Percentiles rank a stretch among this genome's conserved stretches.
Evolutionary conservation across 2,113 vertebrate genomes (phyloP).

Genomic region (rabbit (Oryctolagus cuniculus)): DNA sequence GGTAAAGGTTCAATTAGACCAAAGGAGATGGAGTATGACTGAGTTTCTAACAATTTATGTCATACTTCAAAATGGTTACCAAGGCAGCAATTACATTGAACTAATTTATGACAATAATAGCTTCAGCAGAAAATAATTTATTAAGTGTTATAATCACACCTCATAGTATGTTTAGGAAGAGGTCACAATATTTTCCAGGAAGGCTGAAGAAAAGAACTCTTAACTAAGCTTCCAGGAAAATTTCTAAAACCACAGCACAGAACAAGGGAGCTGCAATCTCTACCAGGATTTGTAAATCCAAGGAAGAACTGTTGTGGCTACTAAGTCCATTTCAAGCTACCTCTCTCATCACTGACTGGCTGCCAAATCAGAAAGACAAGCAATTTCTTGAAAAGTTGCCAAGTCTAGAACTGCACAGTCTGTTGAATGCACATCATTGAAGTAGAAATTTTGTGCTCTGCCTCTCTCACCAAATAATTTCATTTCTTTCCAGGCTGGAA

Average conservation of each 20-base stretch:
- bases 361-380: neutral
- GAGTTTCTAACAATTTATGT: neutral
- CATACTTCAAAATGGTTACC: neutral
- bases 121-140: neutral
- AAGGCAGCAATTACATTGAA: neutral
- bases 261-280: neutral
- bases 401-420: neutral
- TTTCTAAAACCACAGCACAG: neutral
- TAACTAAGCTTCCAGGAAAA: neutral
- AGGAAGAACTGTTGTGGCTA: neutral
- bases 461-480: neutral
- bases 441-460: neutral
- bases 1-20: neutral
- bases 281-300: neutral
- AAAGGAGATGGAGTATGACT: neutral
- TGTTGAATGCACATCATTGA: neutral
- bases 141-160: neutral
- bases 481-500: neutral
- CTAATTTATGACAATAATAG: neutral
- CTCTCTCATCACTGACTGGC: neutral
- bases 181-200: neutral
- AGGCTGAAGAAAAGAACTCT: neutral
- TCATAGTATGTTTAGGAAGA: neutral
- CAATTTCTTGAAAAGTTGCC: neutral
- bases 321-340: neutral